phyloP scores from a whole-genome alignment of 2,888 invertebrate genomes.

The Drosophila eohydei region DNA sequence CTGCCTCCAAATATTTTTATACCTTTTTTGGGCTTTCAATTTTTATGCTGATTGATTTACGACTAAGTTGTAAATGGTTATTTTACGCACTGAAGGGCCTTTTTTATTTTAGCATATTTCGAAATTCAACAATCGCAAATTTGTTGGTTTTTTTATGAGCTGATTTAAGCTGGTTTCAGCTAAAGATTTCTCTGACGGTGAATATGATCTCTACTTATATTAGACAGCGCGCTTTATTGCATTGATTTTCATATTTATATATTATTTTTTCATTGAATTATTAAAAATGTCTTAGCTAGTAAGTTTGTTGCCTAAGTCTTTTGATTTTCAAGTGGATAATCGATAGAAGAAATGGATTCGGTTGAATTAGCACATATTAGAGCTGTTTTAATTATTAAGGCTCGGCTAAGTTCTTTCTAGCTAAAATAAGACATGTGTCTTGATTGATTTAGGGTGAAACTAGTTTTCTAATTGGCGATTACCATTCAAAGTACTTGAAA shows the following conservation, averaged over 20 bases:
- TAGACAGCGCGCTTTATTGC: neutral
- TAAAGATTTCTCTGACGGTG: neutral
- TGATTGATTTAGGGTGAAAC: too few species aligned
- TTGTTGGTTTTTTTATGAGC: neutral
- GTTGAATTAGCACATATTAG: neutral
- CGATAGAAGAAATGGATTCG: neutral
- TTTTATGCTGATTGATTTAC: constrained; percentile 45
- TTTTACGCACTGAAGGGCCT: constrained; percentile 22
- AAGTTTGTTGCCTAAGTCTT: constrained; percentile 76
- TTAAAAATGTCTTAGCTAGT: constrained; percentile 43
- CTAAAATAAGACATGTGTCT: neutral
- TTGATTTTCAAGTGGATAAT: constrained; percentile 22
- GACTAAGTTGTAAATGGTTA: constrained; percentile 19
- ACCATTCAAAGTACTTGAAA: neutral
- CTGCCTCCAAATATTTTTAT: constrained; percentile 16
- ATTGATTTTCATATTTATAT: neutral
- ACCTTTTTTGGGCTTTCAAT: constrained; percentile 5
- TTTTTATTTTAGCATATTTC: neutral
- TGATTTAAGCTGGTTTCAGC: neutral
- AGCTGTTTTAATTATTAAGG: neutral
- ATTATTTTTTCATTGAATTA: neutral
- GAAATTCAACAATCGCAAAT: constrained; percentile 1
- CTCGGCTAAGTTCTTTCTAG: neutral
- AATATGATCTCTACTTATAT: neutral
- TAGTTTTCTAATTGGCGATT: neutral